Evolutionary conservation across 2,888 invertebrate species (phyloP).

Genomic region (Pinctada fucata): DNA sequence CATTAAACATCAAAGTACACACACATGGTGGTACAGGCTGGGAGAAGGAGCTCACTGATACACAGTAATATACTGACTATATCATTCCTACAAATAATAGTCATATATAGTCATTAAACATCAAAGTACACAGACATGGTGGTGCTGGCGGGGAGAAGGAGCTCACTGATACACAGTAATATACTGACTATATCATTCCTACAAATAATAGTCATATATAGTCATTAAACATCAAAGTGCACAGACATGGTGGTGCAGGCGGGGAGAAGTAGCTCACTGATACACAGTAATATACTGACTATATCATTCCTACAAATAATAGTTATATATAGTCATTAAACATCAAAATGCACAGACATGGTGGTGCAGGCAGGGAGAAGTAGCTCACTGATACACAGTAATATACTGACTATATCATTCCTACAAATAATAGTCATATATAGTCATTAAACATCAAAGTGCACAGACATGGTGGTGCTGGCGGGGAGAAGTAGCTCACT

Average conservation of each 20-base stretch:
- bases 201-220: too few relatives aligned
- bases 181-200: too few relatives aligned
- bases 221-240: conserved; percentile 57
- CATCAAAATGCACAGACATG: conserved; percentile 64
- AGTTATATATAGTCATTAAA: conserved; percentile 5
- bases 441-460: conserved; percentile 55
- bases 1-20: conserved; percentile 60
- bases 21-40: conserved; percentile 59
- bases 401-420: too few relatives aligned
- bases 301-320: too few relatives aligned
- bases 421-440: too few relatives aligned
- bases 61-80: conserved; percentile 50
- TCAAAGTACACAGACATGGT: conserved; percentile 64
- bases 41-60: conserved; percentile 63
- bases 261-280: conserved; percentile 63
- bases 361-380: conserved; percentile 61
- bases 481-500: conserved; percentile 64
- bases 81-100: too few relatives aligned
- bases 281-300: conserved; percentile 53
- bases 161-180: conserved; percentile 64
- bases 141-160: conserved; percentile 61
- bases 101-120: conserved; percentile 27
- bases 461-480: conserved; percentile 61
- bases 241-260: conserved; percentile 60
- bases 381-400: conserved; percentile 67